These are phyloP conservation scores for Podabrus alpinus DNA, from an alignment of 2,888 invertebrate species.

Conservation along the genomic window DNA sequence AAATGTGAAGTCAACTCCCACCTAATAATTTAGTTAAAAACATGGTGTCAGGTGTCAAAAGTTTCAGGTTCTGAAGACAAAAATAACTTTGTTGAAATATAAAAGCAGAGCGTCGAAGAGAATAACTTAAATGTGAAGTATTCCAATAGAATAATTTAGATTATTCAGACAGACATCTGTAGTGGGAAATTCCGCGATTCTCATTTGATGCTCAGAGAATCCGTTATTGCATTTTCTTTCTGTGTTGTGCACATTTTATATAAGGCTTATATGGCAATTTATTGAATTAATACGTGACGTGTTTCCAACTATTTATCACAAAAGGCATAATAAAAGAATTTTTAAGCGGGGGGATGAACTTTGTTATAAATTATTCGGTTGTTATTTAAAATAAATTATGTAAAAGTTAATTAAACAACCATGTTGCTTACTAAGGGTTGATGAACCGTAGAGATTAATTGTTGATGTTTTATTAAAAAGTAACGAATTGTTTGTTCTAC, in stretches of 20 bases:
- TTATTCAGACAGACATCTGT: constrained; percentile 1
- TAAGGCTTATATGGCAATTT: not conserved
- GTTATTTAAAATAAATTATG: not conserved
- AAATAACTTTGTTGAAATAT: not conserved
- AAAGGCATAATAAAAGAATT: not conserved
- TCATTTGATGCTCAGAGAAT: not conserved
- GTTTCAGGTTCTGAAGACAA: not conserved
- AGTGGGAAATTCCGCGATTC: not conserved
- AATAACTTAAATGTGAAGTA: not conserved
- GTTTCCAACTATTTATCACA: not conserved
- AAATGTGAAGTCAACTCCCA: not conserved
- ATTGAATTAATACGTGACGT: constrained; percentile 1
- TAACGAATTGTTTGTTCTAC: not conserved
- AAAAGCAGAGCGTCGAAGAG: not conserved
- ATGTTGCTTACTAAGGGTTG: not conserved
- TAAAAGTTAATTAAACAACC: not conserved
- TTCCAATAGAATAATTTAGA: constrained; percentile 2
- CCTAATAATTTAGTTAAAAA: not conserved
- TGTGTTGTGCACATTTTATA: constrained; percentile 6
- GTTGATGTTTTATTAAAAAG: not conserved
- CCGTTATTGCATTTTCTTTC: constrained; percentile 4
- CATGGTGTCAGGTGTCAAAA: not conserved
- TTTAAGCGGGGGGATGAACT: not conserved
- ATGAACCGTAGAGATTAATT: not conserved
- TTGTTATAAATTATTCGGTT: not conserved